Percentiles rank a stretch among this genome's conserved stretches.
Evolutionary conservation across 2,797 vertebrate genomes (phyloP).

Genomic region (Smutsia gigantea): DNA sequence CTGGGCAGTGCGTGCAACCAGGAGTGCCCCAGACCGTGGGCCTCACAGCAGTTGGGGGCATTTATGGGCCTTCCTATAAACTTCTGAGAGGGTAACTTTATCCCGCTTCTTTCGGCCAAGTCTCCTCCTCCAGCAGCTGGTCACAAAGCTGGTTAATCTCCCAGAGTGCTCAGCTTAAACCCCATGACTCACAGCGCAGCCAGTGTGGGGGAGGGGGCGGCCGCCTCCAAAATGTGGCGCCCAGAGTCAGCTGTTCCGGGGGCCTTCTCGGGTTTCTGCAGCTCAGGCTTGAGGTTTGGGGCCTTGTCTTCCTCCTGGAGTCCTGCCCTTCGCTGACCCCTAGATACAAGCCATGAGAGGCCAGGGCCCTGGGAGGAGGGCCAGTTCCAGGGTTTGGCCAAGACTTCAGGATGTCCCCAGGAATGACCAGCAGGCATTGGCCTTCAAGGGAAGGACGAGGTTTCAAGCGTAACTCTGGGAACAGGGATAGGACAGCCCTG

Average conservation of each 20-base stretch:
- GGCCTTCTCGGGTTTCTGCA: constrained; percentile 71
- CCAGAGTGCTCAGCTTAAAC: constrained; percentile 84
- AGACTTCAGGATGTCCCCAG: constrained; percentile 24
- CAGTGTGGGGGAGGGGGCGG: constrained; percentile 76
- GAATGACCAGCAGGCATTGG: constrained; percentile 14
- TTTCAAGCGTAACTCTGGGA: constrained; percentile 25
- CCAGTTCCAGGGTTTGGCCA: constrained; percentile 49
- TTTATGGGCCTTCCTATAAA: constrained; percentile 85
- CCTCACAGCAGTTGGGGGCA: constrained; percentile 80
- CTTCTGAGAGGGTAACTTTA: constrained; percentile 84
- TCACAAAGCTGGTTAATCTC: constrained; percentile 87
- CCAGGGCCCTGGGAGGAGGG: not conserved
- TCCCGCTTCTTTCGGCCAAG: constrained; percentile 85
- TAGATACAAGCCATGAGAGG: constrained; percentile 21
- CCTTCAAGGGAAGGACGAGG: not conserved
- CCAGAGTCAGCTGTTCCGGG: constrained; percentile 79
- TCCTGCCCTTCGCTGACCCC: not conserved
- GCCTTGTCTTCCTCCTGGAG: constrained; percentile 64
- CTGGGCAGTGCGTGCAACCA: constrained; percentile 22
- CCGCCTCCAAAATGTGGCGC: constrained; percentile 77
- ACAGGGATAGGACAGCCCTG: not conserved
- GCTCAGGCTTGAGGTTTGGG: constrained; percentile 46
- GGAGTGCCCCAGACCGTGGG: constrained; percentile 38
- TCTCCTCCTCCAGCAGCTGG: constrained; percentile 86
- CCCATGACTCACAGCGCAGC: constrained; percentile 82